Conservation (phyloP, 92 coral and sea anemone species). For the Parazoanthus swiftii region DNA sequence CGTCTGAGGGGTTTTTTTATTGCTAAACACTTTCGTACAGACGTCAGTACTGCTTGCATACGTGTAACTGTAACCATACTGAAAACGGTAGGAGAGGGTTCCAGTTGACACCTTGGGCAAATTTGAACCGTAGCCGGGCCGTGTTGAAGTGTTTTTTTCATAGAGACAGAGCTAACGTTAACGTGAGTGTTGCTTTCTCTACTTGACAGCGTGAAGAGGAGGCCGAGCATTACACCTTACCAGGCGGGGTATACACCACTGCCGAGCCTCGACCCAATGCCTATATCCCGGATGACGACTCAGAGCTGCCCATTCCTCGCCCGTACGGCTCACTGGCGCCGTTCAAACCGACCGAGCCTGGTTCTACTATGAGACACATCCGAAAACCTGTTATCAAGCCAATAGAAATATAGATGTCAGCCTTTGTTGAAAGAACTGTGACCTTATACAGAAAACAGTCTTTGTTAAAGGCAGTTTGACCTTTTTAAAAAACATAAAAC, state of each 20-base stretch:
- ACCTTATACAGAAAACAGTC: neutral
- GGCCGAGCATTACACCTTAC: slow-evolving; percentile 86
- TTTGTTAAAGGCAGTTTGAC: too few relatives aligned
- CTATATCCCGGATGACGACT: slow-evolving; percentile 98
- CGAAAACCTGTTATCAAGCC: slow-evolving; percentile 97
- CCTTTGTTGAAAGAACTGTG: neutral
- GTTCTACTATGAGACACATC: slow-evolving; percentile 97
- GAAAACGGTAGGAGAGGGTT: too few relatives aligned
- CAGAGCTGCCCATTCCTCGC: slow-evolving; percentile 98
- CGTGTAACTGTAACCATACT: too few relatives aligned
- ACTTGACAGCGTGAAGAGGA: slow-evolving; percentile 84
- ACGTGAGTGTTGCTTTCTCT: slow-evolving; percentile 8
- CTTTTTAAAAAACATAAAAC: too few relatives aligned
- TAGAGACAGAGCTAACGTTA: neutral
- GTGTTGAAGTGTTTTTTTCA: too few relatives aligned
- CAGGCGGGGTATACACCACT: slow-evolving; percentile 94
- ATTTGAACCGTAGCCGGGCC: too few relatives aligned
- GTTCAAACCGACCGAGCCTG: slow-evolving; percentile 98
- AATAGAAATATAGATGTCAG: slow-evolving; percentile 75
- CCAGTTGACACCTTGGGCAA: too few relatives aligned
- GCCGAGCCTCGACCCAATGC: slow-evolving; percentile 99
- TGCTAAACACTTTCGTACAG: too few relatives aligned
- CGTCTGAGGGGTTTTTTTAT: too few relatives aligned
- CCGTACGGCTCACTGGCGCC: slow-evolving; percentile 98
- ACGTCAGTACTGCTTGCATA: too few relatives aligned